Evolutionary conservation across 2,797 vertebrate genomes (phyloP), one percentile per base, ranked within the genome.

Genomic region (Mionectes olivaceus): DNA sequence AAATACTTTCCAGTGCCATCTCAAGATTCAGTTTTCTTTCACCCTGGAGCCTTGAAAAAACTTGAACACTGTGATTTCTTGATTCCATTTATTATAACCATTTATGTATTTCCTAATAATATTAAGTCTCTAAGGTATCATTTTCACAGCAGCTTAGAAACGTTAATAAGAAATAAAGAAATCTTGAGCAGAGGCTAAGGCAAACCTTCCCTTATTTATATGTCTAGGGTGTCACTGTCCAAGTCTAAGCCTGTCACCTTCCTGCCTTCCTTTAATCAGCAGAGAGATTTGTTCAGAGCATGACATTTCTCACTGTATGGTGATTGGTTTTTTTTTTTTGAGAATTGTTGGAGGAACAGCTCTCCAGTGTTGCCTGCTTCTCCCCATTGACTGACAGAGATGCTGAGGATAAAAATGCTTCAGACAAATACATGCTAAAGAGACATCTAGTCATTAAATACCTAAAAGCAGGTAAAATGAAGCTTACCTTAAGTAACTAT

Each of bases 131-230:
- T 60, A 47, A 82, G 59, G 35, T 76, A 35, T 82, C 90, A 57
- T 91, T 83, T 94, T 79, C 77, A 52, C 70, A 91, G 83, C 35
- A 93, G 35, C 27, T 92, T 83, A 71, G 56, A 77, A 83, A 74
- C 86, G 50, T 71, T 81, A 89, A 75, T 83, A n/a, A n/a, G n/a
- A n/a, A n/a, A n/a, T n/a, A n/a, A n/a, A n/a, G n/a, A n/a, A n/a
- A n/a, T n/a, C 69, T 57, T 76, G 55, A 89, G 56, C 47, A 59
- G 32, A 79, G 19, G 32, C 33, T 92, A 77, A 71, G 24, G 9
- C 32, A 94, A 41, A 73, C 37, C 5, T 52, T 90, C 11, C 41
- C 10, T 63, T 87, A 49, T 79, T 93, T 80, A 7, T 67, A 39
- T 32, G n/a, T 53, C 32, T 53, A 21, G 41, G 24, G 7, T 60